phyloP scores from a whole-genome alignment of 1,140 invertebrate genomes.

The Drosophila varians region DNA sequence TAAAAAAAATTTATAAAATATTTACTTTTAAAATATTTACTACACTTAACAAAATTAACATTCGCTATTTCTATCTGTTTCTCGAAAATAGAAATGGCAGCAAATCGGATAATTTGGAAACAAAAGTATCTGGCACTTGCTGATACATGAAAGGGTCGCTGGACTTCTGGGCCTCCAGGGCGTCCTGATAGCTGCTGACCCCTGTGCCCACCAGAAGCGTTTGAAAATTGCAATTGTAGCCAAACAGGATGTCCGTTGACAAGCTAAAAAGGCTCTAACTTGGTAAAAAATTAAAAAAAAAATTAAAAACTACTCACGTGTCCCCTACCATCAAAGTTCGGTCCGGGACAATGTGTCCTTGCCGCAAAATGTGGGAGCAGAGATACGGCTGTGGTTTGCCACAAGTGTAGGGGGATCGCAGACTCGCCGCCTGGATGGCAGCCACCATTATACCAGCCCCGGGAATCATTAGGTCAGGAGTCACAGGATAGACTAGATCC shows the following conservation, averaged over 20 bases:
- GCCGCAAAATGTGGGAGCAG: constrained; percentile 28
- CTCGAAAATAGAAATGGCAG: constrained; percentile 43
- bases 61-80: constrained; percentile 24
- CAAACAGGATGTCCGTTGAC: constrained; percentile 53
- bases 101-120: constrained; percentile 37
- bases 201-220: constrained; percentile 61
- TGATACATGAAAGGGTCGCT: constrained; percentile 29
- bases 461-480: constrained; percentile 5
- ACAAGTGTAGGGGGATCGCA: constrained; percentile 43
- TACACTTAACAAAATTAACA: neutral
- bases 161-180: constrained; percentile 15
- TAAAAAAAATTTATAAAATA: too few species aligned
- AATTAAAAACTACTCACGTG: constrained; percentile 30
- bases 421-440: constrained; percentile 7
- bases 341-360: constrained; percentile 44
- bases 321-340: constrained; percentile 60
- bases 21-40: too few species aligned
- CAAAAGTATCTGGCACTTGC: constrained; percentile 50
- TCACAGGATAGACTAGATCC: constrained; percentile 24
- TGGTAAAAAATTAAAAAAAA: neutral
- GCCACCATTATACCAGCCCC: constrained; percentile 2
- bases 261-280: constrained; percentile 13
- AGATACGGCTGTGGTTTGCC: constrained; percentile 58
- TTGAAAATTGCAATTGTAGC: constrained; percentile 64
- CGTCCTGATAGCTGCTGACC: constrained; percentile 30